Base-by-base conservation (phyloP, 2,113 vertebrate species). In the Potamarius usumacintae region DNA sequence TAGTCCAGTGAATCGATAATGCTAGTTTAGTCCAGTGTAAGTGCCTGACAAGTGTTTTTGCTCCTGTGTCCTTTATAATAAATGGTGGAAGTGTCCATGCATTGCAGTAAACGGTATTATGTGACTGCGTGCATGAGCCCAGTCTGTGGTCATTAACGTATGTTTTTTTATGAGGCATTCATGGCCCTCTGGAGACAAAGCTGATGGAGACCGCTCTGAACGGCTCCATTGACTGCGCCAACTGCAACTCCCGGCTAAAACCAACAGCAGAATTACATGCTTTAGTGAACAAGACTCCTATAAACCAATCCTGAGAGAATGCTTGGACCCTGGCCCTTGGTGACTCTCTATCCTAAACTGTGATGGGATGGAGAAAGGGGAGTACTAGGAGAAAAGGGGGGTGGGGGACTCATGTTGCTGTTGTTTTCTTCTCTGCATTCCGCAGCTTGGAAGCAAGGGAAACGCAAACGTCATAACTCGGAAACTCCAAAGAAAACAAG, bases 261-360 rank as follows among this genome's bases (percentile, higher is more conserved):
- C 92, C 94, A 94, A 95, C 94, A 94, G 84, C 86, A 82, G 88
- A 88, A 91, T 93, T 94, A 91, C 91, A 92, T 85, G 93, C 92
- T 93, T 92, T 90, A 90, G 91, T 91, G 90, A 93, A 83, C 92
- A 91, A 90, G 77, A 89, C 72, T 89, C 87, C 91, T 92, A 91
- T 94, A 94, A 94, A 94, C 92, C 90, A 88, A 86, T 48, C 87
- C 85, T 89, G 85, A 81, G 85, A 92, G 92, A 91, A 89, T 76
- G 82, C 85, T 74, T 89, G 88, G 86, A 80, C 76, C 60, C 63
- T 11, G 69, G 88, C 83, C 86, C 90, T 89, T 20, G 85, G 87
- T 22, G 87, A 92, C 92, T 88, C 84, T 60, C 81, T 74, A 86
- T 86, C 34, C 92, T 89, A 83, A 25, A 65, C 34, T 25, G 84